These are phyloP conservation scores for Syrista parreyssii DNA, from an alignment of 2,888 invertebrate genomes.

Conservation along the genomic window DNA sequence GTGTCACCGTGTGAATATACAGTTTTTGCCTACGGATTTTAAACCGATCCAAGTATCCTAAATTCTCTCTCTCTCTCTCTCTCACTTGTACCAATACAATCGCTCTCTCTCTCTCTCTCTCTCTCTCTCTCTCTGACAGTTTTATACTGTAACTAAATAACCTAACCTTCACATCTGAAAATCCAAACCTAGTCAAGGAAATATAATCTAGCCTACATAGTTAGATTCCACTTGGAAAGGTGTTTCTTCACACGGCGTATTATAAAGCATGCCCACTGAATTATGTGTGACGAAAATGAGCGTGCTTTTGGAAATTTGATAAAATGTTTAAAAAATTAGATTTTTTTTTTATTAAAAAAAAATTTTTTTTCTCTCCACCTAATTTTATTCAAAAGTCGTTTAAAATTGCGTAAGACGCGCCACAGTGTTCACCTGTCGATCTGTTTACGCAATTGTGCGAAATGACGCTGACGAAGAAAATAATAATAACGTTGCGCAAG, in stretches of 20 bases:
- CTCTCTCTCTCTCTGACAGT: not conserved
- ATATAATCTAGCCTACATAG: conserved; percentile 17
- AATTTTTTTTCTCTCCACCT: not conserved
- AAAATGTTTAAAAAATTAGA: not conserved
- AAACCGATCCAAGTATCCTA: not conserved
- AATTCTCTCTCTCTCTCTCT: not conserved
- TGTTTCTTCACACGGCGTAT: conserved; percentile 40
- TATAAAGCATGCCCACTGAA: conserved; percentile 43
- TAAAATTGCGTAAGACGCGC: not conserved
- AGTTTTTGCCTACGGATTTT: not conserved
- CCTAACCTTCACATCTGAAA: not conserved
- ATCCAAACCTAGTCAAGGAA: conserved; percentile 21
- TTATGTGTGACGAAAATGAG: conserved; percentile 27
- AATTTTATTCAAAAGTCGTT: not conserved
- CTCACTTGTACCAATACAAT: not conserved
- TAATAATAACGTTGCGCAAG: not conserved
- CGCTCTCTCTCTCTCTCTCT: conserved; percentile 4
- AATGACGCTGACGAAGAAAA: not conserved
- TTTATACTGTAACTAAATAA: not conserved
- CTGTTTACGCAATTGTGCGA: not conserved
- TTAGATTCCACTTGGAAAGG: conserved; percentile 36
- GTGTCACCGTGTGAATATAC: not conserved
- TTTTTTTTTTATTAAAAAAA: too few relatives aligned
- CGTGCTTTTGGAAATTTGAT: conserved; percentile 21
- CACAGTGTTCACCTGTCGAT: not conserved